A percentile compares a stretch with the other conserved stretches of the same genome.
These are phyloP conservation scores for Clivina fossor DNA, from an alignment of 2,888 invertebrate genomes.

Conservation along the genomic window DNA sequence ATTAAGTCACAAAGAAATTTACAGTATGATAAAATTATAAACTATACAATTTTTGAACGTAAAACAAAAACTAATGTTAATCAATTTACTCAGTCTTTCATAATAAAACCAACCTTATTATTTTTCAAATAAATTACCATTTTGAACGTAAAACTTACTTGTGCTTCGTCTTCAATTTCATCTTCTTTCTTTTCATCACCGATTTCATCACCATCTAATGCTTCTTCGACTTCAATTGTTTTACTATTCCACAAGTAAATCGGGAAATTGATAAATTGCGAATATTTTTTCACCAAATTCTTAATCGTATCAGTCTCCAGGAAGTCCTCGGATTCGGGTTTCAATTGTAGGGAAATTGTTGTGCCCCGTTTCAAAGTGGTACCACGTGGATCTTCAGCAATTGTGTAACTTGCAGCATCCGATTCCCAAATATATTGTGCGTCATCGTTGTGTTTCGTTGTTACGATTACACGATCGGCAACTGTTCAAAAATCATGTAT, in stretches of 20 bases:
- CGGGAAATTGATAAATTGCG: conserved; percentile 99
- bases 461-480: conserved; percentile 93
- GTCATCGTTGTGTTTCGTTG: conserved; percentile 92
- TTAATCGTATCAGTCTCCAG: conserved; percentile 89
- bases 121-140: too few relatives aligned
- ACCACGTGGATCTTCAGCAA: conserved; percentile 92
- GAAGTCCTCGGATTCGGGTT: conserved; percentile 97
- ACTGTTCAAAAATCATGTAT: conserved; percentile 59
- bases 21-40: background rate
- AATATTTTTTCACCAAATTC: conserved; percentile 93
- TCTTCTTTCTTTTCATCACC: conserved; percentile 60
- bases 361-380: conserved; percentile 80
- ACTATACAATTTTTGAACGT: background rate
- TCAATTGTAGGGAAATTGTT: conserved; percentile 76
- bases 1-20: background rate
- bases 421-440: conserved; percentile 97
- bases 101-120: too few relatives aligned
- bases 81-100: too few relatives aligned
- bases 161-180: conserved; percentile 56
- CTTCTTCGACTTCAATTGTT: conserved; percentile 76
- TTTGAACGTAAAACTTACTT: too few relatives aligned
- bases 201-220: conserved; percentile 56
- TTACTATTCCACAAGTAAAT: conserved; percentile 87
- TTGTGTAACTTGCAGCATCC: conserved; percentile 86
- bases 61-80: too few relatives aligned